Evolutionary conservation across 2,797 vertebrate species (phyloP).

Genomic region (Alectoris magna): DNA sequence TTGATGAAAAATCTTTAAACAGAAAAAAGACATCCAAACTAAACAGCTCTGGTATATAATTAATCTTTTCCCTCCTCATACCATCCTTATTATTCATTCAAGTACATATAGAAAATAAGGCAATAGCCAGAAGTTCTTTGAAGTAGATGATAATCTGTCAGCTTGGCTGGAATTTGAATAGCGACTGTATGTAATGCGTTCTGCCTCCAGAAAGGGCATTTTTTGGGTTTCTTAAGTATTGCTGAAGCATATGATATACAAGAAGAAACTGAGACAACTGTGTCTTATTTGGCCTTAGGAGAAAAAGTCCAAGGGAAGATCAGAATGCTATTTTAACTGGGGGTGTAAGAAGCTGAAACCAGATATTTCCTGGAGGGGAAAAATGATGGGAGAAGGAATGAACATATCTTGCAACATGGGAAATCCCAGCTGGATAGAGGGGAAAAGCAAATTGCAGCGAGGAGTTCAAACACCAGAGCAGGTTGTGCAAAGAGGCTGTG

Average conservation of each 20-base stretch:
- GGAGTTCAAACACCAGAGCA: background rate
- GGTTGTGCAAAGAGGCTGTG: background rate
- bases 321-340: background rate
- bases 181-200: background rate
- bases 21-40: background rate
- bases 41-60: background rate
- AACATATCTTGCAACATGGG: background rate
- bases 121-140: background rate
- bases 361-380: background rate
- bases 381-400: background rate
- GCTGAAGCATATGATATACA: fast-evolving
- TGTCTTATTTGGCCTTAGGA: background rate
- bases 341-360: background rate
- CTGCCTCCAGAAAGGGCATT: background rate
- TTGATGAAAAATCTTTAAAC: background rate
- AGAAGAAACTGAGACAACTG: background rate
- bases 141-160: background rate
- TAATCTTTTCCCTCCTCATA: background rate
- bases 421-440: background rate
- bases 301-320: background rate
- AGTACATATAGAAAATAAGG: background rate
- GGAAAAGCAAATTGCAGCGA: background rate
- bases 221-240: background rate
- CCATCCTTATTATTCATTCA: background rate
- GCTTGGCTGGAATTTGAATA: background rate